Conservation (phyloP, 2,113 vertebrate genomes). For the Paedocypris sp. region DNA sequence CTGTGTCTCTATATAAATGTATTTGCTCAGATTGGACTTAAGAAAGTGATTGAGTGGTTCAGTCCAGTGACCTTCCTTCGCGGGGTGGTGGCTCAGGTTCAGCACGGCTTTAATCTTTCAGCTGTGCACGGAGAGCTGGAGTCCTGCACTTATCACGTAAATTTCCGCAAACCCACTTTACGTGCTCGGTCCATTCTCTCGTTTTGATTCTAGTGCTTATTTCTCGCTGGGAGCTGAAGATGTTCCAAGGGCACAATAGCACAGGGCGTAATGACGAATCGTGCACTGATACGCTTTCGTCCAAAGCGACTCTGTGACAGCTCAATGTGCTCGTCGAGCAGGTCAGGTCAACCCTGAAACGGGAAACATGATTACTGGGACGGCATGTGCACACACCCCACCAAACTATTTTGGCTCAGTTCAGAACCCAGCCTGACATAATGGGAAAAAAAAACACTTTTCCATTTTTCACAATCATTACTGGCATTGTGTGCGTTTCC, state of each 20-base stretch:
- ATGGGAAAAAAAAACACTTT: slow-evolving; percentile 37
- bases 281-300: no score
- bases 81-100: slow-evolving; percentile 25
- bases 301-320: slow-evolving; percentile 5
- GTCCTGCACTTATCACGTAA: slow-evolving; percentile 32
- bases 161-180: slow-evolving; percentile 15
- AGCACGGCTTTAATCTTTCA: slow-evolving; percentile 36
- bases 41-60: no score
- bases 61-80: no score
- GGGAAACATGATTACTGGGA: slow-evolving; percentile 31
- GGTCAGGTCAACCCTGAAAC: slow-evolving; percentile 24
- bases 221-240: no score
- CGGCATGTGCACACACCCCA: neutral
- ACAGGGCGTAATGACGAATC: no score
- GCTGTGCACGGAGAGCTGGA: slow-evolving; percentile 36
- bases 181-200: neutral
- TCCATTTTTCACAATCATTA: slow-evolving; percentile 39
- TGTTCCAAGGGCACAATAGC: no score
- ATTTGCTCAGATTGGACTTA: no score
- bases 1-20: no score
- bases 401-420: slow-evolving; percentile 30
- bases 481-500: slow-evolving; percentile 18
- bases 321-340: neutral
- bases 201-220: no score
- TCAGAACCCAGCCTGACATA: slow-evolving; percentile 28